Base-by-base conservation (phyloP, 2,888 invertebrate genomes). In the Agonopterix alstromeriana region DNA sequence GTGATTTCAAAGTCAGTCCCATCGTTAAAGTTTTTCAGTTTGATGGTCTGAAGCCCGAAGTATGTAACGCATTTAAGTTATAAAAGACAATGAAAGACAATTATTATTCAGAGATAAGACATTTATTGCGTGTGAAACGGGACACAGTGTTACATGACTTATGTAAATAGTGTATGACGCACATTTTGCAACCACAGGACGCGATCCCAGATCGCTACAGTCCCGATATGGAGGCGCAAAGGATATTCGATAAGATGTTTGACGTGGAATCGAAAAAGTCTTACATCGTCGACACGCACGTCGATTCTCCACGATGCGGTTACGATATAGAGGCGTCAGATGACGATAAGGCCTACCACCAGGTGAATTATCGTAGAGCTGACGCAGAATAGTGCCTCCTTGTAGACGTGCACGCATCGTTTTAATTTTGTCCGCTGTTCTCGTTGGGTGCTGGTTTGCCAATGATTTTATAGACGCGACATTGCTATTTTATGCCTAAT, bases 171-270 rank as follows among this genome's bases (percentile, higher is more conserved):
- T 70, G 61, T 73, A 61, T 81, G 73, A 79, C 71, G 64, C 70
- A 73, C 69, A 69, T 85, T 87, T 84, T 86, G 75, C 77, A 75
- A 80, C 86, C 82, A 72, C 88, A 88, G 88, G 88, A 83, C 58
- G 73, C 84, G 71, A 82, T 89, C 72, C 84, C 82, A 74, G 89
- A 87, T 83, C 83, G 87, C 70, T 89, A 89, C 87, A 89, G 89
- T 82, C 89, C 89, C 73, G 89, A 89, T 81, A 79, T 87, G 81
- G 88, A 89, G 73, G 88, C 88, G 67, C 87, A 89, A 77, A 79
- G 88, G 82, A 88, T 89, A 64, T 90, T 89, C 81, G 89, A 89
- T 86, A 90, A 90, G 85, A 90, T 90, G 89, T 89, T 90, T 79
- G 89, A 89, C 74, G 82, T 85, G 59, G 88, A 89, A 67, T 73